Percentiles rank a stretch among this genome's conserved stretches.
phyloP scores from a whole-genome alignment of 2,113 vertebrate species.

The Limnothrissa miodon region DNA sequence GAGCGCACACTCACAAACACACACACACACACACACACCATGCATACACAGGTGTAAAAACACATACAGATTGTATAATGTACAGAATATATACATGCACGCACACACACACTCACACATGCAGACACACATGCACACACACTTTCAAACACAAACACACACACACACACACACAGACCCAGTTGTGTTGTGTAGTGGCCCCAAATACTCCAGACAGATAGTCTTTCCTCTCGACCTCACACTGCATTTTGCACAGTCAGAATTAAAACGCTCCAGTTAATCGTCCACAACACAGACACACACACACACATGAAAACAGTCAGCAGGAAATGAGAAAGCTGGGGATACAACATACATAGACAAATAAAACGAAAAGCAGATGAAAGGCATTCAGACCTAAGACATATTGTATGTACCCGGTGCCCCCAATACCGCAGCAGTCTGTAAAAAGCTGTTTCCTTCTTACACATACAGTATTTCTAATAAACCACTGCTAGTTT shows the following conservation, averaged over 20 bases:
- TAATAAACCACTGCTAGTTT: no score
- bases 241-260: not conserved
- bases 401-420: no score
- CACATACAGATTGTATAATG: not conserved
- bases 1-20: not conserved
- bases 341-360: no score
- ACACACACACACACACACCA: not conserved
- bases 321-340: no score
- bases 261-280: conserved; percentile 5
- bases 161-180: not conserved
- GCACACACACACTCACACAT: no score
- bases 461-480: no score
- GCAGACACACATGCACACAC: not conserved
- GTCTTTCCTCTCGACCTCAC: conserved; percentile 5
- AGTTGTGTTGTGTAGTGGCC: not conserved
- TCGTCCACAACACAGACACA: not conserved
- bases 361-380: no score
- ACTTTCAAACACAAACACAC: not conserved
- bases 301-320: no score
- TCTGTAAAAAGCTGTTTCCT: no score
- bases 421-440: no score
- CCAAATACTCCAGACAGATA: not conserved
- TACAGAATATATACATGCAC: not conserved
- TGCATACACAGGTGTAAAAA: not conserved
- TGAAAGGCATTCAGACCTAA: no score